Evolutionary conservation across 35 echinoderm and acorn worm genomes (phyloP).

Genomic region (Anneissia japonica): DNA sequence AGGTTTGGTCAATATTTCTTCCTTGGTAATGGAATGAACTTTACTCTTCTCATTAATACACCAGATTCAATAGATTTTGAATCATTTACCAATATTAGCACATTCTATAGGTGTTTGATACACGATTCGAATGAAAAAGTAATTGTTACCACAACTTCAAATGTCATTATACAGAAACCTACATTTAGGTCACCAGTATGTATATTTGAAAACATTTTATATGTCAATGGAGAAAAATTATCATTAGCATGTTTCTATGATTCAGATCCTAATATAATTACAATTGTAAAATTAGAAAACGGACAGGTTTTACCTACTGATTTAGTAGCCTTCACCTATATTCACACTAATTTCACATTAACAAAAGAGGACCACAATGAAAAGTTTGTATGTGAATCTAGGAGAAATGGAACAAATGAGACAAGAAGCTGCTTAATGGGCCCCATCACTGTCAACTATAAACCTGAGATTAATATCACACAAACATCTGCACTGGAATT

Average conservation of each 20-base stretch:
- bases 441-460: background rate
- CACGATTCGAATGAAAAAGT: no score
- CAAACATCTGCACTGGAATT: background rate
- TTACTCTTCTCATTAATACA: no score
- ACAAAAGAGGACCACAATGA: background rate
- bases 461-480: background rate
- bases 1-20: no score
- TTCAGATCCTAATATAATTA: background rate
- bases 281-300: background rate
- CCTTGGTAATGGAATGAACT: no score
- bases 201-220: no score
- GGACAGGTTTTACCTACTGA: background rate
- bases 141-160: no score
- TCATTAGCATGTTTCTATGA: background rate
- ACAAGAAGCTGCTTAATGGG: background rate
- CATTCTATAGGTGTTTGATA: no score
- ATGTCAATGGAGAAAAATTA: no score
- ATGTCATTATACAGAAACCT: no score
- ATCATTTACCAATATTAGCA: no score
- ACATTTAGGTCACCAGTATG: no score
- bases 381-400: background rate
- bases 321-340: background rate
- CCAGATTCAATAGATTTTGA: no score
- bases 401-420: background rate
- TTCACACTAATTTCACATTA: background rate